Conservation (phyloP, 2,113 vertebrate species). For the Pachycephala philippinensis region DNA sequence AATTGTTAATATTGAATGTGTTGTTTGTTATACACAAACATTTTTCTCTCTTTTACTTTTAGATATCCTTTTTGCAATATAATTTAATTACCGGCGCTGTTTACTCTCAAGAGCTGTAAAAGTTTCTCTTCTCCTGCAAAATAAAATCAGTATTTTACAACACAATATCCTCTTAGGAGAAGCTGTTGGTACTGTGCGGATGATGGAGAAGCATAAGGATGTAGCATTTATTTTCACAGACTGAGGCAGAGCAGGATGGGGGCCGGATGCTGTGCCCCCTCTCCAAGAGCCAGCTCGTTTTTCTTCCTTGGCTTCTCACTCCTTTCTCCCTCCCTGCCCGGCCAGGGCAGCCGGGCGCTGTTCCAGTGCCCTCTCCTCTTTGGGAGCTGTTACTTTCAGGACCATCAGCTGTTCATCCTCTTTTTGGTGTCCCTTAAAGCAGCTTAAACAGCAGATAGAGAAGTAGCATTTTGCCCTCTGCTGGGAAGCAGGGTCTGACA, state of each 20-base stretch:
- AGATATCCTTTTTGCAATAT: background rate
- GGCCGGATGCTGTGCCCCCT: background rate
- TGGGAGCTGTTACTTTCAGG: conserved; percentile 63
- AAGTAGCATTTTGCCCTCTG: conserved; percentile 60
- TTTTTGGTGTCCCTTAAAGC: background rate
- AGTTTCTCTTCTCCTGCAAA: background rate
- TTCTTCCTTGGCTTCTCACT: background rate
- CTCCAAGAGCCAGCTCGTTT: background rate
- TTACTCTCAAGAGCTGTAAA: background rate
- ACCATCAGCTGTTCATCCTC: conserved; percentile 20
- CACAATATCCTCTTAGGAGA: background rate
- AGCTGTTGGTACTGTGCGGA: background rate
- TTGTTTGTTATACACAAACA: conserved; percentile 3
- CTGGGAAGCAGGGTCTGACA: conserved; percentile 36
- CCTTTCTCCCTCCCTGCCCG: background rate
- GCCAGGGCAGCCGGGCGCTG: background rate
- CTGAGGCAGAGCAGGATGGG: fast-evolving
- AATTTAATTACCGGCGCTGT: conserved; percentile 7
- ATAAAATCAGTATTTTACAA: background rate
- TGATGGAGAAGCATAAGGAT: background rate
- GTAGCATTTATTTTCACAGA: background rate
- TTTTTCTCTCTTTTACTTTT: background rate
- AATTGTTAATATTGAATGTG: conserved; percentile 44
- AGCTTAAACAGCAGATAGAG: background rate
- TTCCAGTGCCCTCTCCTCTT: background rate